These are phyloP conservation scores for Gobio occitaniae DNA, from an alignment of 2,797 vertebrate species.

Conservation along the genomic window DNA sequence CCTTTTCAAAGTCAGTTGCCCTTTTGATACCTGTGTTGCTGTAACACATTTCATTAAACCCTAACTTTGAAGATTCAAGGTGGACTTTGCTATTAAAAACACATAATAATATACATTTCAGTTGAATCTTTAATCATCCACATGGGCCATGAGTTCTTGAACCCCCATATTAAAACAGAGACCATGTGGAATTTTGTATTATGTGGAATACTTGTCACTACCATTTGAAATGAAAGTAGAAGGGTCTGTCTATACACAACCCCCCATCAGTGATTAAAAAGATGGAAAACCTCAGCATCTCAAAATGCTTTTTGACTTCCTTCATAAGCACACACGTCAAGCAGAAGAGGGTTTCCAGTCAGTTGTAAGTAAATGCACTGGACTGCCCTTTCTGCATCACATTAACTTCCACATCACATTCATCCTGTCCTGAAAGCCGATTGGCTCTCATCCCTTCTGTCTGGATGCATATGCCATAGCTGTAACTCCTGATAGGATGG, in stretches of 20 bases:
- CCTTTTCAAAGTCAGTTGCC: not conserved
- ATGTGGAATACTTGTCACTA: not conserved
- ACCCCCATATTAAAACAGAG: not conserved
- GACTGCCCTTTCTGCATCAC: conserved; percentile 64
- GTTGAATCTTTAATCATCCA: not conserved
- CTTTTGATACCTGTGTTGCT: not conserved
- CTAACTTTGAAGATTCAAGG: not conserved
- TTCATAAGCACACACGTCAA: not conserved
- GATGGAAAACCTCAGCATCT: not conserved
- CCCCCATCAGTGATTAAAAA: not conserved
- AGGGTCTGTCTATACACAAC: no score
- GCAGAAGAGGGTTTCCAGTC: not conserved
- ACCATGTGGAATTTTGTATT: no score
- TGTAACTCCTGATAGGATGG: conserved; percentile 72
- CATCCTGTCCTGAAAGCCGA: conserved; percentile 53
- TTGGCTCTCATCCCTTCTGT: conserved; percentile 61
- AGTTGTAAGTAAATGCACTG: conserved; percentile 41
- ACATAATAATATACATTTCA: not conserved
- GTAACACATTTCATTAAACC: not conserved
- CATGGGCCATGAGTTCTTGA: not conserved
- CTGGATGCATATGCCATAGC: conserved; percentile 40
- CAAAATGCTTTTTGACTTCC: not conserved
- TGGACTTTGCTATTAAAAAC: not conserved
- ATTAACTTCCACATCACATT: conserved; percentile 76
- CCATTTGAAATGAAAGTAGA: not conserved